Conservation (phyloP, 2,797 vertebrate species). For the Cynodonichthys magdalenae region DNA sequence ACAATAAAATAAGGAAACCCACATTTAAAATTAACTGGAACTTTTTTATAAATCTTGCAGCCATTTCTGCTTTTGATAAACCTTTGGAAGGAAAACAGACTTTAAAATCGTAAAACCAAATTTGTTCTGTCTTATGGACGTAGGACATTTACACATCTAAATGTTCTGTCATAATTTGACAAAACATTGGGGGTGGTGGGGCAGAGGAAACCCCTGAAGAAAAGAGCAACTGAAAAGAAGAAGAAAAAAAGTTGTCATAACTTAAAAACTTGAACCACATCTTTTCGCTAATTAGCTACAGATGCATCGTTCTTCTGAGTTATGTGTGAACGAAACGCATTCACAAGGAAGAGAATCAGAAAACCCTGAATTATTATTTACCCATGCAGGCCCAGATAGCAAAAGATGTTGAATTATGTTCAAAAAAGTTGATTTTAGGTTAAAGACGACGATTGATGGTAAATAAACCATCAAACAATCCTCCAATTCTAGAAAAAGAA, state of each 20-base stretch:
- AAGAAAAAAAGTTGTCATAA: no score
- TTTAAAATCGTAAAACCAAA: background rate
- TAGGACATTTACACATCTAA: constrained; percentile 63
- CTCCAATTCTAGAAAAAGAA: no score
- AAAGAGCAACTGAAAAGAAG: no score
- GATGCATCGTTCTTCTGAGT: constrained; percentile 49
- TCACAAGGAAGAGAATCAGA: constrained; percentile 24
- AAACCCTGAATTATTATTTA: constrained; percentile 26
- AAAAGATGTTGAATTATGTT: no score
- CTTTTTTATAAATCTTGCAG: constrained; percentile 29
- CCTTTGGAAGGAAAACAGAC: constrained; percentile 9
- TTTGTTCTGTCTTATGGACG: constrained; percentile 52
- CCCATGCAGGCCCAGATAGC: no score
- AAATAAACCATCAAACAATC: no score
- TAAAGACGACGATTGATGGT: no score
- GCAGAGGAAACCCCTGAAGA: no score
- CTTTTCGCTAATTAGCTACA: constrained; percentile 65
- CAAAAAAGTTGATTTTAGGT: no score
- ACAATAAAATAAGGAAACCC: constrained; percentile 29
- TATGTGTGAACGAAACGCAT: constrained; percentile 40
- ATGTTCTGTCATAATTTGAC: constrained; percentile 53
- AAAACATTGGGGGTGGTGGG: no score
- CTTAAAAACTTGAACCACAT: constrained; percentile 59
- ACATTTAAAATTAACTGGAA: constrained; percentile 45
- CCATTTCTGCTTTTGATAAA: constrained; percentile 38